phyloP scores from a whole-genome alignment of 2,888 invertebrate genomes.

The Stictocephala bisonia region DNA sequence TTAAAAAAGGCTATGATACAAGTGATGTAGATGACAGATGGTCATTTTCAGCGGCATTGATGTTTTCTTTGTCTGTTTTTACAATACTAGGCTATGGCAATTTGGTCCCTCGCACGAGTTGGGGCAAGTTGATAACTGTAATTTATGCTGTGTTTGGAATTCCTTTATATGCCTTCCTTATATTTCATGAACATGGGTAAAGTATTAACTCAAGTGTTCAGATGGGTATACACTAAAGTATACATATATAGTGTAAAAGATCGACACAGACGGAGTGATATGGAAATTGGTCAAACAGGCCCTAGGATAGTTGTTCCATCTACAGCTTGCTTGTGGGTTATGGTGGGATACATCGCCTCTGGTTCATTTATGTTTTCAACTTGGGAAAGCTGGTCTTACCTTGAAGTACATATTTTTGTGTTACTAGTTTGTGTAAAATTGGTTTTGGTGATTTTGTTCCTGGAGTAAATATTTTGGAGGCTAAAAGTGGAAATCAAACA shows the following conservation, averaged over 20 bases:
- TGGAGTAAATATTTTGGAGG: constrained; percentile 68
- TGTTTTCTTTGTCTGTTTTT: constrained; percentile 89
- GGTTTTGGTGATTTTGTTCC: constrained; percentile 92
- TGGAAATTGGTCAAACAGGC: constrained; percentile 58
- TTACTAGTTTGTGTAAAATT: constrained; percentile 89
- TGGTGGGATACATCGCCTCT: constrained; percentile 82
- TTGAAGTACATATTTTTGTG: constrained; percentile 92
- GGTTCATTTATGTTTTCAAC: constrained; percentile 91
- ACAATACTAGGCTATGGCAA: constrained; percentile 95
- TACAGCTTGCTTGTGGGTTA: constrained; percentile 90
- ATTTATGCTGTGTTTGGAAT: constrained; percentile 90
- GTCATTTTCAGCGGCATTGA: constrained; percentile 88
- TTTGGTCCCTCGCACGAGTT: constrained; percentile 82
- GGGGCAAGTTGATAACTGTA: constrained; percentile 87
- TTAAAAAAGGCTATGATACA: constrained; percentile 80
- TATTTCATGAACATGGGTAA: constrained; percentile 93
- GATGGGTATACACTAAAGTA: constrained; percentile 80
- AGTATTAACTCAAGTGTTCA: constrained; percentile 83
- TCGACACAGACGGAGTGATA: constrained; percentile 42
- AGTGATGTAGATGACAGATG: constrained; percentile 75
- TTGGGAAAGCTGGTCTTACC: constrained; percentile 89
- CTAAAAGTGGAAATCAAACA: constrained; percentile 75
- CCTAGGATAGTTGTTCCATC: constrained; percentile 85
- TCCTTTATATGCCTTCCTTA: constrained; percentile 84
- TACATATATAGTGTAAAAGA: constrained; percentile 75